These are phyloP conservation scores for Meles meles DNA, from an alignment of 2,113 vertebrate genomes.

Conservation along the genomic window DNA sequence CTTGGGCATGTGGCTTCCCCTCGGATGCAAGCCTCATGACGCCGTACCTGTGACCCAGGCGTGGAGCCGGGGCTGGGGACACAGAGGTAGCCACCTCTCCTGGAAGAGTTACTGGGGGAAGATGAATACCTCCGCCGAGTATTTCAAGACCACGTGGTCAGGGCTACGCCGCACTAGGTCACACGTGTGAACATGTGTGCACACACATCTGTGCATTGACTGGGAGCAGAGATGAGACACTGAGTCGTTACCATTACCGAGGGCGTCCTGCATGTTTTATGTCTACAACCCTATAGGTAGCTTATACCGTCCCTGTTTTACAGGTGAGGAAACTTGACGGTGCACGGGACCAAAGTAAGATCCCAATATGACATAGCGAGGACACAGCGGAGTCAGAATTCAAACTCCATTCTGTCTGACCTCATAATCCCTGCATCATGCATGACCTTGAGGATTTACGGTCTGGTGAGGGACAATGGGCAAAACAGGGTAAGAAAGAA, in stretches of 20 bases:
- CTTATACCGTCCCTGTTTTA: not conserved
- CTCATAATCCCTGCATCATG: too few species aligned
- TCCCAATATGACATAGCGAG: accelerated
- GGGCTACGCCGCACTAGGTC: not conserved
- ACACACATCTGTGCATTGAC: accelerated
- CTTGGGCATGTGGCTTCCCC: not conserved
- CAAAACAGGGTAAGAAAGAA: not conserved
- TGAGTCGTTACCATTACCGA: not conserved
- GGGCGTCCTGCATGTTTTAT: not conserved
- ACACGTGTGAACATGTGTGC: accelerated
- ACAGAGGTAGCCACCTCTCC: not conserved
- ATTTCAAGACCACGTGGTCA: not conserved
- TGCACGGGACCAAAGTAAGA: not conserved
- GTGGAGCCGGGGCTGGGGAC: not conserved
- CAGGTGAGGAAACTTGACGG: not conserved
- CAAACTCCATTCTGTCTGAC: not conserved
- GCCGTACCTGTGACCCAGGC: not conserved
- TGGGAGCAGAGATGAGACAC: not conserved
- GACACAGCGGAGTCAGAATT: not conserved
- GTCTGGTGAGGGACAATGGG: not conserved
- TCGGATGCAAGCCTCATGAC: accelerated
- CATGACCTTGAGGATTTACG: not conserved
- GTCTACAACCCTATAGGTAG: not conserved
- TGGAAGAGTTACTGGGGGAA: not conserved
- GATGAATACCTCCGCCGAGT: not conserved